Percentiles rank a stretch among this genome's conserved stretches.
Evolutionary conservation across 1,140 invertebrate species (phyloP).

Genomic region (Orchestia grillus): DNA sequence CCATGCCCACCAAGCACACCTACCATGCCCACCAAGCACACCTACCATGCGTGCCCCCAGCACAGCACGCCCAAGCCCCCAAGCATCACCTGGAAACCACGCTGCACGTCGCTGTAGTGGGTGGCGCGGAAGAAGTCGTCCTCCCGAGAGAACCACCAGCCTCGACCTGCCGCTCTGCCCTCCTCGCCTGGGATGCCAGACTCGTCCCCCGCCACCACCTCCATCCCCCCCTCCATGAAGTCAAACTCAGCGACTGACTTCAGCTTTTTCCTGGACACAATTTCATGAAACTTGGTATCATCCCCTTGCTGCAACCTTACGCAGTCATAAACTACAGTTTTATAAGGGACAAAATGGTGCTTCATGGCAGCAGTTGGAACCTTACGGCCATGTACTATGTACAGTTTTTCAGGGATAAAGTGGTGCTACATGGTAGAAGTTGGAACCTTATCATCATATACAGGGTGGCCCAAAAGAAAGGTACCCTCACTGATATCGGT

Average conservation of each 20-base stretch:
- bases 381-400: too few relatives aligned
- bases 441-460: too few relatives aligned
- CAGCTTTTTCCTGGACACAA: slow-evolving; percentile 9
- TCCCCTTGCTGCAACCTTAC: too few relatives aligned
- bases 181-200: slow-evolving; percentile 37
- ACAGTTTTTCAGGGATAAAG: too few relatives aligned
- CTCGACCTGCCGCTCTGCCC: slow-evolving; percentile 1
- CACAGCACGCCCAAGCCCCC: neutral
- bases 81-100: neutral
- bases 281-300: neutral
- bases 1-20: neutral
- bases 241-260: slow-evolving; percentile 36
- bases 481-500: too few relatives aligned
- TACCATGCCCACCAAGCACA: neutral
- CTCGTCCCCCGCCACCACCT: slow-evolving; percentile 49
- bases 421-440: too few relatives aligned
- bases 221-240: neutral
- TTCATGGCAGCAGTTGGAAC: too few relatives aligned
- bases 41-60: neutral
- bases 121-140: slow-evolving; percentile 39
- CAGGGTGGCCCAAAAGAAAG: too few relatives aligned
- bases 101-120: neutral
- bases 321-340: too few relatives aligned
- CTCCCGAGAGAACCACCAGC: slow-evolving; percentile 33
- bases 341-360: too few relatives aligned